phyloP scores from a whole-genome alignment of 1,140 invertebrate genomes.

The Ridgeia piscesae region DNA sequence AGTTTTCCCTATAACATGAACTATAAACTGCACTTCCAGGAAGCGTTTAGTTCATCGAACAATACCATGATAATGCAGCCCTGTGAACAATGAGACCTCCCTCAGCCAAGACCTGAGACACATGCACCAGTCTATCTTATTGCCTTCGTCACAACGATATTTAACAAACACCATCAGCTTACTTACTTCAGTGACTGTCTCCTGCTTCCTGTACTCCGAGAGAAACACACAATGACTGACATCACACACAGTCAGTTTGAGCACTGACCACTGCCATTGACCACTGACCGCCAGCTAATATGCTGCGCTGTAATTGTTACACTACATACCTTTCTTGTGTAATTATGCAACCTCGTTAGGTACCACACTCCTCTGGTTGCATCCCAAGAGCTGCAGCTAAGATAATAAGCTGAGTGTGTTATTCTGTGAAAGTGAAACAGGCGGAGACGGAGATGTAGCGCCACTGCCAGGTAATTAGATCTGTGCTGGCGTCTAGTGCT shows the following conservation, averaged over 20 bases:
- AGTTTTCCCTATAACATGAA: neutral
- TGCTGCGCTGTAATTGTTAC: neutral
- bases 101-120: neutral
- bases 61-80: too few species aligned
- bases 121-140: neutral
- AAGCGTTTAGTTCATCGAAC: too few species aligned
- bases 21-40: too few species aligned
- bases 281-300: neutral
- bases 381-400: neutral
- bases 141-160: neutral
- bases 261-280: neutral
- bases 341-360: neutral
- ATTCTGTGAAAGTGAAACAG: neutral
- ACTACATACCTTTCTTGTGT: neutral
- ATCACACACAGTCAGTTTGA: neutral
- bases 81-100: too few species aligned
- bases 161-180: neutral
- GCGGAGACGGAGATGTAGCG: neutral
- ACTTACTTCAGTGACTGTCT: neutral
- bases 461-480: neutral
- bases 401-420: neutral
- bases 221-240: neutral
- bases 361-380: neutral
- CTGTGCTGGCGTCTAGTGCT: neutral
- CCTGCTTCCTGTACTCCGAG: neutral